Evolutionary conservation across 2,797 vertebrate genomes (phyloP), one percentile per base, ranked within the genome.

Genomic region (Sebastes kiyomatsui): DNA sequence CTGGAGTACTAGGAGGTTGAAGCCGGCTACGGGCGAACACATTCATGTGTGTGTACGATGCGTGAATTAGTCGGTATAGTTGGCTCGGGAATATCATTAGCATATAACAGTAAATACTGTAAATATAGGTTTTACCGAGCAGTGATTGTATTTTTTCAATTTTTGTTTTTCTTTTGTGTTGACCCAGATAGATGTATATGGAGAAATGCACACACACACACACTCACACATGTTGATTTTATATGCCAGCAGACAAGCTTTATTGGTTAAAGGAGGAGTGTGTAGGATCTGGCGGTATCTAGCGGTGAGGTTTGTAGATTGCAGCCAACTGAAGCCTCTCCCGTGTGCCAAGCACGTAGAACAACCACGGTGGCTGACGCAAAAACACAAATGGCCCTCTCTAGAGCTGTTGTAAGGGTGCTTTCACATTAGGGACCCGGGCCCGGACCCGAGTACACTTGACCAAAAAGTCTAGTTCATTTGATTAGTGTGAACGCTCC

Each of bases 91-190:
- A 72, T 71, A 77, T 61, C 56, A 81, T 83, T 67, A 84, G 54
- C 35, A 79, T 46, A 55, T 14, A 81, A 52, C 55, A 73, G 81
- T 60, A 69, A 67, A 76, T 80, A 84, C 20, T 66, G n/a, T 72
- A 74, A 79, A 81, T 80, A 76, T 72, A 72, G 68, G 10, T 80
- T 85, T 81, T 38, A 76, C 77, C 3, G 4, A 80, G 23, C 30
- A 78, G 14, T 56, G 30, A 75, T 62, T 71, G 59, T 82, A 61
- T 55, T 70, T 73, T 77, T 61, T 77, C 4, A 6, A 42, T 42
- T 42, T 68, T 27, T 23, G 52, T 28, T 75, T 77, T 61, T 79
- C 7, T 58, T 55, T 70, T 73, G 60, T 8, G 52, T 8, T 75
- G 32, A 84, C 60, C 69, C 16, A 70, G 65, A 85, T 56, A 33